Base-by-base conservation (phyloP, 2,797 vertebrate species). In the Echiichthys vipera region DNA sequence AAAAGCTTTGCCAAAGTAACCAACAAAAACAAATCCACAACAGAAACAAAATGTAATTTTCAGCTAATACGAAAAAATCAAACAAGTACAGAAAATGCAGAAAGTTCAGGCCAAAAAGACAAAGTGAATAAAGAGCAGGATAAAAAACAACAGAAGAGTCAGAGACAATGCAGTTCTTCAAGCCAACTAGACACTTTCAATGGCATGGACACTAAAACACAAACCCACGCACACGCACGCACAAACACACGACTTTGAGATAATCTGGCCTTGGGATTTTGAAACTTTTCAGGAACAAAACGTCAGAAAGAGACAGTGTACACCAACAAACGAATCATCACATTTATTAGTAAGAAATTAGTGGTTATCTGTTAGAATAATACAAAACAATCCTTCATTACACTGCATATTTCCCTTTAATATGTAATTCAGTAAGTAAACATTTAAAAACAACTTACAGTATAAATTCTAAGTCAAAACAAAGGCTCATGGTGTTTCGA, bases 331-430 rank as follows among this genome's bases (percentile, higher is more conserved):
- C 42, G 1, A 3, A 51, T 68, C 20, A 53, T 6, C 0, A 0
- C 0, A 54, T 75, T 72, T 72, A 68, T 78, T 81, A 11, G 17
- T 42, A 59, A 57, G 4, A 65, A 68, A 63, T 9, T 0, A 7
- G 4, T 25, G 2, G 46, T 53, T 53, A 6, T 18, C 3, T 51
- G 3, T 56, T 20, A 36, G 5, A 32, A 18, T 36, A 45, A 32
- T 34, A 39, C 20, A 54, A 64, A 59, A 5, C 5, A 65, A 27
- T 7, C 49, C 12, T 15, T 47, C 5, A 32, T 51, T 14, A 32
- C 13, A 74, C 2, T 51, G 10, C 29, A 18, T 1, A 62, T 51
- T 61, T 75, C 64, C 53, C 61, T 73, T 79, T 63, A 55, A n/a
- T 14, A 50, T 17, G 1, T n/a, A 27, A 65, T 53, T 51, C 1